Conservation (phyloP, 1,140 invertebrate genomes). For the Rhopalosiphum maidis region DNA sequence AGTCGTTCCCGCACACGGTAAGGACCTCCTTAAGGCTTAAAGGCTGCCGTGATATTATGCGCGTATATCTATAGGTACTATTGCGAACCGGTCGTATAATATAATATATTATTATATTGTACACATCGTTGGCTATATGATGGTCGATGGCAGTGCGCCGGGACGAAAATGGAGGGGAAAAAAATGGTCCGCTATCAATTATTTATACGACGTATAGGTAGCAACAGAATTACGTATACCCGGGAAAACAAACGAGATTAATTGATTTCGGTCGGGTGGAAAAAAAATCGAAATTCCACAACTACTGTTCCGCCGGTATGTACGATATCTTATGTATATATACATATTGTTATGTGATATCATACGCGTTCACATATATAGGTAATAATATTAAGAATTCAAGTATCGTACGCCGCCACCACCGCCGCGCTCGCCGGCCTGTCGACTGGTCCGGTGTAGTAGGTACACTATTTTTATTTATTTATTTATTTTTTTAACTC, state of each 20-base stretch:
- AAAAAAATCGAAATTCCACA: neutral
- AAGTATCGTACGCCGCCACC: neutral
- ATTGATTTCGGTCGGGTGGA: constrained; percentile 39
- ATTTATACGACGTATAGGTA: constrained; percentile 38
- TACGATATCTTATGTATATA: neutral
- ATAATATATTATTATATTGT: neutral
- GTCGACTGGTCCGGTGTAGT: neutral
- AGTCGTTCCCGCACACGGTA: neutral
- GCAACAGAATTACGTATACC: neutral
- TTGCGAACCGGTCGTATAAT: neutral
- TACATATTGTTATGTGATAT: neutral
- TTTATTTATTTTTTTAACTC: neutral
- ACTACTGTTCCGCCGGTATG: constrained; percentile 31
- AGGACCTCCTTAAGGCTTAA: constrained; percentile 13
- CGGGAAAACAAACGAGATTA: constrained; percentile 50
- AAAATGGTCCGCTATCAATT: constrained; percentile 53
- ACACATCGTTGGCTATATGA: neutral
- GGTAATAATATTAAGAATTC: constrained; percentile 42
- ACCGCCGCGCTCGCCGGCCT: neutral
- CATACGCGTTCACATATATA: neutral
- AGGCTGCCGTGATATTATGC: neutral
- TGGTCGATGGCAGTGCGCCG: neutral
- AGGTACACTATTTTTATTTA: neutral
- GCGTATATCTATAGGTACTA: neutral
- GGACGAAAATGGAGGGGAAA: too few species aligned